Evolutionary conservation across 2,113 vertebrate species (phyloP).

Genomic region (Sceloporus undulatus): DNA sequence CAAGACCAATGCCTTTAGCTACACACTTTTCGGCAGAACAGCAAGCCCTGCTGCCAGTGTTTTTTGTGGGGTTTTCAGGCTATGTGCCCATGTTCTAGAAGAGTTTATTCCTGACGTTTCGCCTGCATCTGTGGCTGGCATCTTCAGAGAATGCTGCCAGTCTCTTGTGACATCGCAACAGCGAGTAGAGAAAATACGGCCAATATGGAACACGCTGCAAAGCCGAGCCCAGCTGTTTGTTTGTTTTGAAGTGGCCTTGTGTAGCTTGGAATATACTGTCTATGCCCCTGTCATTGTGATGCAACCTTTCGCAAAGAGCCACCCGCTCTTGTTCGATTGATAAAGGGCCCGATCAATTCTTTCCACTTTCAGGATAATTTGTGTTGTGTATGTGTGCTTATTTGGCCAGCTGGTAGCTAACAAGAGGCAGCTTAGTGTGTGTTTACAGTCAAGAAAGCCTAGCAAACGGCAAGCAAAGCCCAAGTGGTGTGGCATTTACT

Average conservation of each 20-base stretch:
- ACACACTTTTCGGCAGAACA: background rate
- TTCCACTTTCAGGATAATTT: slow-evolving; percentile 56
- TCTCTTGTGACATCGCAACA: background rate
- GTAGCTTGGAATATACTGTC: background rate
- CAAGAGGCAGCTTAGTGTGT: slow-evolving; percentile 55
- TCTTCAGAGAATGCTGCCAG: background rate
- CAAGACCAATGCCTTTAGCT: background rate
- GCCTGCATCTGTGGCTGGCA: no score
- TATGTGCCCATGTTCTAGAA: no score
- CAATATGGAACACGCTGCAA: background rate
- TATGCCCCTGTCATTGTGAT: slow-evolving; percentile 10
- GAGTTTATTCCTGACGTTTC: no score
- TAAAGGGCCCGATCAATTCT: slow-evolving; percentile 55
- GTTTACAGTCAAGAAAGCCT: slow-evolving; percentile 78
- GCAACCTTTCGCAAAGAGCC: slow-evolving; percentile 45
- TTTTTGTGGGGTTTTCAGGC: no score
- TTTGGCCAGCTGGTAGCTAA: slow-evolving; percentile 64
- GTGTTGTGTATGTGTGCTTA: slow-evolving; percentile 29
- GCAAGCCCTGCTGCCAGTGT: background rate
- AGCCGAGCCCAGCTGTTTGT: background rate
- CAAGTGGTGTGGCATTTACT: slow-evolving; percentile 72
- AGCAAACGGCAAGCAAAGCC: slow-evolving; percentile 63
- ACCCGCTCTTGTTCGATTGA: slow-evolving; percentile 54
- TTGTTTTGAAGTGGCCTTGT: background rate
- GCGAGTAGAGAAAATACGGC: background rate